Base-by-base conservation (phyloP, 2,888 invertebrate species). In the Ethmia dodecea region DNA sequence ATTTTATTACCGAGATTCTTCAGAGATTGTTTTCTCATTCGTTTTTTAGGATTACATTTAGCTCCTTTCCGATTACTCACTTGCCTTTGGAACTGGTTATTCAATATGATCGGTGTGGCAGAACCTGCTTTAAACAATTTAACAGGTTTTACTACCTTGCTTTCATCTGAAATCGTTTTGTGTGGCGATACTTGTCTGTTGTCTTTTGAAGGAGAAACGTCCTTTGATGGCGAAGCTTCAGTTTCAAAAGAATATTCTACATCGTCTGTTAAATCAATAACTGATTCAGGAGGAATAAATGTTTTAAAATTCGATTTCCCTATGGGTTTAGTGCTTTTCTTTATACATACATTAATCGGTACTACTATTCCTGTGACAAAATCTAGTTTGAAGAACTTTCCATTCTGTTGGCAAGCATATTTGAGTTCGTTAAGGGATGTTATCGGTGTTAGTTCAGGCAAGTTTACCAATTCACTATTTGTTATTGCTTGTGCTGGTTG, bases 241-340 rank as follows among this genome's bases (percentile, higher is more conserved):
- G 22, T 9, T 10, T 32, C 18, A n/a, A 12, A n/a, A n/a, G n/a
- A n/a, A n/a, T n/a, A n/a, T n/a, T 55, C 57, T 8, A 44, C 41
- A 5, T 79, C 78, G 15, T 72, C 67, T 9, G 78, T 83, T 31
- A 83, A 58, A 47, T 83, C 81, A 8, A 80, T 73, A 1, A 26
- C 26, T 1, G 26, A n/a, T 26, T 12, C n/a, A 22, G n/a, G 18
- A 5, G 18, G 18, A 5, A 26, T 10, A 26, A 11, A 26, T 26
- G 11, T 24, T 4, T n/a, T 8, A 11, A 26, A 25, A 10, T 22
- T 3, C 26, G 6, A 10, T 26, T 26, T 26, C 11, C 0, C 11
- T 22, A n/a, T 24, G 13, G n/a, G 3, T 26, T 41, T 45, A 5
- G 8, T 0, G 28, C 48, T 57, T 52, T 59, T 68, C 48, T 72